A percentile compares a stretch with the other conserved stretches of the same genome.
phyloP scores from a whole-genome alignment of 2,113 vertebrate genomes.

The Carlito syrichta region DNA sequence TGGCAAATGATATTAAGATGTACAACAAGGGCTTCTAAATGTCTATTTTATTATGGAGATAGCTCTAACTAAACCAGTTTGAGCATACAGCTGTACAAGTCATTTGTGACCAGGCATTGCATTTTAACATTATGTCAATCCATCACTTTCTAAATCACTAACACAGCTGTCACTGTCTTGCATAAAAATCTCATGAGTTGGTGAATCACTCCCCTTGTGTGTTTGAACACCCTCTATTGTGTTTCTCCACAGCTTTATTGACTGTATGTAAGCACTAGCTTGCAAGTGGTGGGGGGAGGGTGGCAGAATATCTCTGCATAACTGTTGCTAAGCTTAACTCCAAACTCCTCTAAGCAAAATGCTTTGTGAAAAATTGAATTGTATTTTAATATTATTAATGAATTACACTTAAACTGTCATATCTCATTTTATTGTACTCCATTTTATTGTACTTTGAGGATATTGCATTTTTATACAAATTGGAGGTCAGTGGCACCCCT shows the following conservation, averaged over 20 bases:
- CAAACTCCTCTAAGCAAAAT: not conserved
- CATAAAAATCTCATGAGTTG: not conserved
- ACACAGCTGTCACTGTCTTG: not conserved
- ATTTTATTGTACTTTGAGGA: not conserved
- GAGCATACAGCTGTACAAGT: not conserved
- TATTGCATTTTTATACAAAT: not conserved
- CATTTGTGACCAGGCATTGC: not conserved
- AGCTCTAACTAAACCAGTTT: not conserved
- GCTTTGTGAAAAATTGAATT: not conserved
- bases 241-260: not conserved
- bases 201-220: not conserved
- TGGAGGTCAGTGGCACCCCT: not conserved
- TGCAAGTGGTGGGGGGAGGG: fast-evolving
- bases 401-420: not conserved
- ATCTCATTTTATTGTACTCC: not conserved
- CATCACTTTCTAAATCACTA: not conserved
- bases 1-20: not conserved
- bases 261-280: fast-evolving
- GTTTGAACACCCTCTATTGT: not conserved
- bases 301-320: not conserved
- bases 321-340: not conserved
- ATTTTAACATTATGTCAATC: not conserved
- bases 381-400: not conserved
- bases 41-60: not conserved
- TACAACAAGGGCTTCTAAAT: not conserved